A percentile compares a stretch with the other conserved stretches of the same genome.
Conservation (phyloP, 2,797 vertebrate genomes). For the Enoplosus armatus region DNA sequence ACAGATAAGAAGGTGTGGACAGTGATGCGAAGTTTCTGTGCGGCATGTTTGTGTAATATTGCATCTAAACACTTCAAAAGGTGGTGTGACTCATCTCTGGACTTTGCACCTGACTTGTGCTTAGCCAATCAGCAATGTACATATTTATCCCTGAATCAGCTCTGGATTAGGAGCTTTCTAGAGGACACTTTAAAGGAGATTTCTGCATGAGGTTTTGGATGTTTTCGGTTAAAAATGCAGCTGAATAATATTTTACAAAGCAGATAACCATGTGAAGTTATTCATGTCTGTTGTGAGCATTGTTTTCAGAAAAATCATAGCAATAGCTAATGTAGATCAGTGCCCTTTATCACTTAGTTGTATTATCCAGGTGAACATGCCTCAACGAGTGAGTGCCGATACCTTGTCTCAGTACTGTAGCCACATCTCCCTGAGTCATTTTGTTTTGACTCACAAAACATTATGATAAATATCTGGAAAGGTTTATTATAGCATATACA, state of each 20-base stretch:
- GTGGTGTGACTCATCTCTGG: conserved; percentile 64
- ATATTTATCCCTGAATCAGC: conserved; percentile 68
- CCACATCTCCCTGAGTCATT: not conserved
- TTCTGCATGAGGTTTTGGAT: conserved; percentile 31
- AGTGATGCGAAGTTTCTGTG: conserved; percentile 81
- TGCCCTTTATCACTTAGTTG: not conserved
- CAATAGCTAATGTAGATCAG: not conserved
- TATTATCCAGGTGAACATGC: not conserved
- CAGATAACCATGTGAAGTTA: conserved; percentile 20
- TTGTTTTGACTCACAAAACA: conserved; percentile 6
- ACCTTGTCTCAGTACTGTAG: not conserved
- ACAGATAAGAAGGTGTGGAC: conserved; percentile 83
- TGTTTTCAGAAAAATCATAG: not conserved
- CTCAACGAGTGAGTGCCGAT: too few relatives aligned
- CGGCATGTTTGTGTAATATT: conserved; percentile 78
- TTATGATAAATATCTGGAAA: not conserved
- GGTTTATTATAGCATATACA: not conserved
- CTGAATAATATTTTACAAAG: conserved; percentile 35
- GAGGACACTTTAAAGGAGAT: conserved; percentile 35
- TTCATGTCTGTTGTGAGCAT: conserved; percentile 3
- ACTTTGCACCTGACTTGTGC: conserved; percentile 62
- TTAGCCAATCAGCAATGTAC: conserved; percentile 63
- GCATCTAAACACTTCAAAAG: conserved; percentile 77
- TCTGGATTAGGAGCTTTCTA: conserved; percentile 71
- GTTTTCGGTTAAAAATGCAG: conserved; percentile 26